These are phyloP conservation scores for Hippolais icterina DNA, from an alignment of 2,113 vertebrate genomes.

Conservation along the genomic window DNA sequence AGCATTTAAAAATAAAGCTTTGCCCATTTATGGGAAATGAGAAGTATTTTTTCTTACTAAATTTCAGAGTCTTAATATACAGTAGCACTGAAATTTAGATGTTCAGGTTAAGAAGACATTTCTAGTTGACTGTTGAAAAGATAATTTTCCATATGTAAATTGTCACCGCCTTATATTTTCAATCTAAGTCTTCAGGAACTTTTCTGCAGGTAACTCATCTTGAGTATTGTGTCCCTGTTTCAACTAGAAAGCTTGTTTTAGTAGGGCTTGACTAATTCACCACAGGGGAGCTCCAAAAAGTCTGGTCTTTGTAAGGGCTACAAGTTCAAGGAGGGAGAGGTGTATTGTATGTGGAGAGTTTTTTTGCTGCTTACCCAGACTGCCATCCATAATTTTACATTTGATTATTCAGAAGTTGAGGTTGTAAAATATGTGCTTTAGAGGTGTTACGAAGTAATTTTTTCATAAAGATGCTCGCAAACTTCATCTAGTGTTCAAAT, in stretches of 20 bases:
- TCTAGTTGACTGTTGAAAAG: neutral
- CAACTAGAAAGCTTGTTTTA: neutral
- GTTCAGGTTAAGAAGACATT: neutral
- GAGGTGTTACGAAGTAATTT: neutral
- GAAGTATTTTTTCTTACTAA: neutral
- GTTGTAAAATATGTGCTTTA: neutral
- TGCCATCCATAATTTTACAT: neutral
- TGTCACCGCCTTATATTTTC: neutral
- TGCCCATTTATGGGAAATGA: neutral
- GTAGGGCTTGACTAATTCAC: neutral
- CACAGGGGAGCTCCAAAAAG: neutral
- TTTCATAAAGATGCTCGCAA: neutral
- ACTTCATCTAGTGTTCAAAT: neutral
- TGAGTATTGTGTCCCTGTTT: neutral
- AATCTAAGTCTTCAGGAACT: neutral
- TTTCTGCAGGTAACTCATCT: neutral
- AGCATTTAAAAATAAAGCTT: neutral
- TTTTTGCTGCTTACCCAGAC: neutral
- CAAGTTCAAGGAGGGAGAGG: neutral
- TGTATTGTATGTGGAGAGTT: fast-evolving
- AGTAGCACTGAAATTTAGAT: neutral
- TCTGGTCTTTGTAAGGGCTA: neutral
- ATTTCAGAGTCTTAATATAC: neutral
- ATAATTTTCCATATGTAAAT: neutral
- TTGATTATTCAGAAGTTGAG: neutral